These are phyloP conservation scores for Myotis brandtii DNA, from an alignment of 2,113 vertebrate genomes.

Conservation along the genomic window DNA sequence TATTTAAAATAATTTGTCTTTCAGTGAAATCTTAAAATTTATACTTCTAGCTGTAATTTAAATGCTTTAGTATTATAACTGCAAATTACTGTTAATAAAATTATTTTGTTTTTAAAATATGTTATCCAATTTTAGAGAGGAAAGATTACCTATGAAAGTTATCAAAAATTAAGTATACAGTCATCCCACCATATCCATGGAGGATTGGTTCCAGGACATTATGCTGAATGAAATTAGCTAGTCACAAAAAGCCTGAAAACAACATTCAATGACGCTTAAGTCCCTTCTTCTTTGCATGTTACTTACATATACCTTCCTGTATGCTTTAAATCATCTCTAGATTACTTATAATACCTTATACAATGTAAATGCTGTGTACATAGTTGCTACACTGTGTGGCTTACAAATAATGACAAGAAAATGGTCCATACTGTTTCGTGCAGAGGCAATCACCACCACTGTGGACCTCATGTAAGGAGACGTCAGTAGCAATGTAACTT, in stretches of 20 bases:
- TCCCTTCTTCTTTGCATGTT: background rate
- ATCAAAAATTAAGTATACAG: slow-evolving; percentile 4
- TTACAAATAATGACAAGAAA: background rate
- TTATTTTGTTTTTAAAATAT: slow-evolving; percentile 55
- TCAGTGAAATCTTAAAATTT: slow-evolving; percentile 63
- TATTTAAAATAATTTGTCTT: slow-evolving; percentile 79
- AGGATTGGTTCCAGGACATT: background rate
- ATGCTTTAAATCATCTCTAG: background rate
- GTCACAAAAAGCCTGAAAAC: background rate
- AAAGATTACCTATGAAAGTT: slow-evolving; percentile 40
- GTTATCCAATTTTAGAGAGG: slow-evolving; percentile 38
- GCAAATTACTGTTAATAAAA: slow-evolving; percentile 23
- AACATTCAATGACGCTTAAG: background rate
- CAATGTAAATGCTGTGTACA: background rate
- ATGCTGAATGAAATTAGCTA: too few species aligned
- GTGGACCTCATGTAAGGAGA: background rate
- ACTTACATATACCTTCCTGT: background rate
- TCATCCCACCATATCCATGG: too few species aligned
- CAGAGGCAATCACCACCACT: background rate
- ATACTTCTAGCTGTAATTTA: background rate
- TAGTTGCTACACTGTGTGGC: background rate
- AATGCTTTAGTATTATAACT: slow-evolving; percentile 23
- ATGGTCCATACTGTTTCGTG: background rate
- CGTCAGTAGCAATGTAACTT: background rate
- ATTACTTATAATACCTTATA: background rate